Evolutionary conservation across 2,888 invertebrate genomes (phyloP), one percentile per base, ranked within the genome.

Genomic region (Drosophila dives): DNA sequence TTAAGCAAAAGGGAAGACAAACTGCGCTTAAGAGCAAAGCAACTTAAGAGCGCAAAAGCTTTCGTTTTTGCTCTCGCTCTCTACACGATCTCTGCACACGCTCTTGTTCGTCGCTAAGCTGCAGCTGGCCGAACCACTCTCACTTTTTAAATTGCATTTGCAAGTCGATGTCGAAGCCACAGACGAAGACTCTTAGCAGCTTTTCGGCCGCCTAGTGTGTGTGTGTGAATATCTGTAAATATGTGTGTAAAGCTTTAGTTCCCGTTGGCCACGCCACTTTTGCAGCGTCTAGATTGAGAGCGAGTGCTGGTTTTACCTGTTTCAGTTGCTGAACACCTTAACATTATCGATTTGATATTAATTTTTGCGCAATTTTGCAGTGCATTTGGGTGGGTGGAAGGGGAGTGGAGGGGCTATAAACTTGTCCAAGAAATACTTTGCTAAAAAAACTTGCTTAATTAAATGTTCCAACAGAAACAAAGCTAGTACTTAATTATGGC

Each of bases 311-410:
- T 87, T 89, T 89, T 85, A 87, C 90, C 86, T 83, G 86, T 87
- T 67, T 67, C 61, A 26, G 59, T 67, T 75, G 72, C 62, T 53
- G 71, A 74, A 74, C 75, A 78, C 61, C 66, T 80, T 83, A 83
- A 69, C 76, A 84, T 86, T 86, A 89, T 89, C 86, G 86, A 85
- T 75, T 79, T 83, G 75, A 77, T 84, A 89, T 86, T 89, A 86
- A 85, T 81, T 86, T 77, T 72, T 74, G 75, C 70, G 66, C 64
- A 75, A 73, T 83, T 83, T 86, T 83, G 86, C 86, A 82, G 69
- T 77, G 67, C 70, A 64, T 40, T 23, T 48, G 10, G 11, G 29
- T 40, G 60, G 33, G 26, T 15, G 45, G 26, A 33, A 29, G 20
- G 42, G 36, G 50, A 23, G 1, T 17, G 12, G 7, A n/a, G 38